Evolutionary conservation across 2,797 vertebrate genomes (phyloP), one percentile per base, ranked within the genome.

Genomic region (Sylvilagus floridanus): DNA sequence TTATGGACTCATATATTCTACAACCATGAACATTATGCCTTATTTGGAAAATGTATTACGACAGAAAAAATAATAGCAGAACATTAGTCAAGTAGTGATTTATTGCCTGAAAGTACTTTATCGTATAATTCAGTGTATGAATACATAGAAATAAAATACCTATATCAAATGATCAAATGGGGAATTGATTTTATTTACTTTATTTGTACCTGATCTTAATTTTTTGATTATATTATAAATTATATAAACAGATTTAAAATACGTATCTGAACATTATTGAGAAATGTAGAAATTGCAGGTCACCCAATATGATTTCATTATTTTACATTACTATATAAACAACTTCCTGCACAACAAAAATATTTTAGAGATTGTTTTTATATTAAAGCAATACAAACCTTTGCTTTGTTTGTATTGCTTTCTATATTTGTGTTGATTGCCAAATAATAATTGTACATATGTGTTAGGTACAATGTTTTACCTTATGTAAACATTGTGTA

Each of bases 1-100:
- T 95, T 97, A 95, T 97, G 94, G 82, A 95, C 66, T n/a, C 6
- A 92, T 90, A 54, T 91, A 86, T 94, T 89, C n/a, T 81, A 95
- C 52, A 90, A 77, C 78, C 90, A 93, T 94, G 93, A 96, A 85
- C 28, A 96, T 88, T 94, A 94, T 83, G 42, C 62, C 81, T 94
- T 96, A 87, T 91, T 90, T 96, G 95, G 42, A 32, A 95, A 93
- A 84, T 92, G 21, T 47, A 95, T 62, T 96, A 42, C 95, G 57
- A 87, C 76, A 50, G 73, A 91, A 91, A 84, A 95, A 97, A 47
- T 47, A 95, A 95, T 57, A 60, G 63, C 13, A 83, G 26, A 88
- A 11, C 35, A n/a, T 42, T 88, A 92, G 84, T 93, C 52, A 96
- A 92, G 62, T 16, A 96, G 73, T 95, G 84, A 96, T 96, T 92